Percentiles rank a stretch among this genome's conserved stretches.
Conservation (phyloP, 2,888 invertebrate species). For the Rhagonycha lutea region DNA sequence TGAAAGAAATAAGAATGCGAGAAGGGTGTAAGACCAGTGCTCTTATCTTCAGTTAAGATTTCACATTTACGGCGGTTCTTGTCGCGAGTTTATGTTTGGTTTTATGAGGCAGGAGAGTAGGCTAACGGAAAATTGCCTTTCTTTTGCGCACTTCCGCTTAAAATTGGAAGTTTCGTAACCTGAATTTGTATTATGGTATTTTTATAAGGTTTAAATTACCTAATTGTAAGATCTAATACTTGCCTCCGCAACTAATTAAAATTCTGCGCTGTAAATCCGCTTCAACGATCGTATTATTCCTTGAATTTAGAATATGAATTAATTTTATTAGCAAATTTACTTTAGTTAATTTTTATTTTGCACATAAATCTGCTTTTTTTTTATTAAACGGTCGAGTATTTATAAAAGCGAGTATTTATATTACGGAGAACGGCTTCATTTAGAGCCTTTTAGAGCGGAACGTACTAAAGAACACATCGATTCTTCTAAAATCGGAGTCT, state of each 20-base stretch:
- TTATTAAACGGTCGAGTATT: neutral
- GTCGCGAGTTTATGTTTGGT: conserved; percentile 39
- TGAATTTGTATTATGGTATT: conserved; percentile 23
- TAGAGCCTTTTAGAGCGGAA: conserved; percentile 18
- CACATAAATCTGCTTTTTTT: neutral
- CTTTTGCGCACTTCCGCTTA: conserved; percentile 30
- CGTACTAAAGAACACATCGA: conserved; percentile 27
- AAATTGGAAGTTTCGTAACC: conserved; percentile 28
- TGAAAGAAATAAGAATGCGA: conserved; percentile 30
- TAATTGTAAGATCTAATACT: neutral
- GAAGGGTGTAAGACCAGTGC: conserved; percentile 25
- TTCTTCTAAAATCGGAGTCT: conserved; percentile 32
- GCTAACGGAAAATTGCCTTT: conserved; percentile 30
- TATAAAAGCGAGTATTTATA: neutral
- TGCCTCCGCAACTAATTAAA: neutral
- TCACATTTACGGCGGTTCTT: conserved; percentile 41
- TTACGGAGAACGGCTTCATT: conserved; percentile 7
- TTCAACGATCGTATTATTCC: neutral
- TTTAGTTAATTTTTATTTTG: neutral
- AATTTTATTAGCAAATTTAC: neutral
- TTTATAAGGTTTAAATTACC: neutral
- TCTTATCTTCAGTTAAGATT: conserved; percentile 43
- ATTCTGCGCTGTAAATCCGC: neutral
- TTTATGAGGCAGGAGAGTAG: conserved; percentile 37
- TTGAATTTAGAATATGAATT: neutral